Base-by-base conservation (phyloP, 2,113 vertebrate genomes). In the Burhinus bistriatus region DNA sequence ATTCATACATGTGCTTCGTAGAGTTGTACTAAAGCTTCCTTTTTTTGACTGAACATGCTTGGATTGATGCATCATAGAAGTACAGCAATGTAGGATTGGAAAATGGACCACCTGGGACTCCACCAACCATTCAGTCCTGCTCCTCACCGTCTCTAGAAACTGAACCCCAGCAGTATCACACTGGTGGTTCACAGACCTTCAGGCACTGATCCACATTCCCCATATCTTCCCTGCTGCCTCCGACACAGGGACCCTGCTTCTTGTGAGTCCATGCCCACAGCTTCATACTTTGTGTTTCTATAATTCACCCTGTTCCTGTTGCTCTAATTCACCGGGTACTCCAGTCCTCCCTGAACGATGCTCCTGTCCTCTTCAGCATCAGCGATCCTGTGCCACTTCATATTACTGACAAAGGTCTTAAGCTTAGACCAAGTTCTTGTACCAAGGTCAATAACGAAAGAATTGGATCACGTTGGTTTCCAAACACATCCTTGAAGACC, bases 401-500 rank as follows among this genome's bases (percentile, higher is more conserved):
- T 58, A 23, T 22, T 23, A 20, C 22, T 78, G 51, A 20, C 25
- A 45, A 49, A 61, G 12, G 3, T 11, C 55, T 65, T 65, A 23
- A 66, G 15, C 30, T 82, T 62, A 71, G 47, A 45, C 15, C 65
- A 59, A 5, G 0, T 51, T 90, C 57, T 72, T 52, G 12, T 57
- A 51, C 10, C 32, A 77, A 61, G 52, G 40, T 36, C 38, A 75
- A 21, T 29, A 79, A 59, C 11, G 10, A 71, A 73, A 78, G 15
- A 58, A 51, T 34, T 45, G 38, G 19, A 36, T 44, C 9, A 2
- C 1, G 0, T 0, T 45, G 44, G 16, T 76, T 84, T 90, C 38
- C 69, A 78, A 66, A 77, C 0, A 0, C 0, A 2, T n/a, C 81
- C 85, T 40, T 64, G 52, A 83, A 80, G 69, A 55, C 9, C 0